A percentile compares a stretch with the other conserved stretches of the same genome.
Evolutionary conservation across 1,140 invertebrate genomes (phyloP).

Genomic region (Heliconius hewitsoni): DNA sequence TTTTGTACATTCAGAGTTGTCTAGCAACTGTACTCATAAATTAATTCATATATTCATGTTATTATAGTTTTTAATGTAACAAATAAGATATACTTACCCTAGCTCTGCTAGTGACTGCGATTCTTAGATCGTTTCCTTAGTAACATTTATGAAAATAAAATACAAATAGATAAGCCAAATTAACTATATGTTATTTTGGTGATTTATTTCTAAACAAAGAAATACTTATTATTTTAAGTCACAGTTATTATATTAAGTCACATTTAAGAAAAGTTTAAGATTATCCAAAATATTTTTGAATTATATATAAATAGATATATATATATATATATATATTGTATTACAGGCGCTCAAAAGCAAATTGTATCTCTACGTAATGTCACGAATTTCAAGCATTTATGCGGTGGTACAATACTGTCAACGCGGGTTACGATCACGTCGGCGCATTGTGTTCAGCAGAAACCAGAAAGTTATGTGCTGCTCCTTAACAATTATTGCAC

Average conservation of each 20-base stretch:
- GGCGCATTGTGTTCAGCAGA: slow-evolving; percentile 61
- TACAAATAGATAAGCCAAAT: neutral
- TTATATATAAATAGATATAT: neutral
- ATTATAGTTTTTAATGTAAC: neutral
- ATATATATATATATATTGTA: neutral
- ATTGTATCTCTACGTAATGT: slow-evolving; percentile 57
- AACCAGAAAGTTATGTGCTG: slow-evolving; percentile 48
- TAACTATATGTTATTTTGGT: neutral
- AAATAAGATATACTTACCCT: too few relatives aligned
- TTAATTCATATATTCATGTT: too few relatives aligned
- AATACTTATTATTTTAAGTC: too few relatives aligned
- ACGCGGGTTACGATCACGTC: slow-evolving; percentile 56
- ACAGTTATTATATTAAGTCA: neutral
- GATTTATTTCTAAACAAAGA: neutral
- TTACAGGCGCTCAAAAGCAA: slow-evolving; percentile 51
- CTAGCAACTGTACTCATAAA: too few relatives aligned
- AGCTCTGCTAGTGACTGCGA: neutral
- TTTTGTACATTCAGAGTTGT: too few relatives aligned
- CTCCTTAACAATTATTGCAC: slow-evolving; percentile 63
- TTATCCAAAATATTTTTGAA: neutral
- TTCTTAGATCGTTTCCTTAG: neutral
- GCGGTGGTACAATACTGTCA: slow-evolving; percentile 56
- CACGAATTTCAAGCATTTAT: slow-evolving; percentile 52
- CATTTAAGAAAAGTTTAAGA: neutral
- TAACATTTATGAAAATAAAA: neutral